phyloP scores from a whole-genome alignment of 1,140 invertebrate species.

The Holcopasites calliopsidis region DNA sequence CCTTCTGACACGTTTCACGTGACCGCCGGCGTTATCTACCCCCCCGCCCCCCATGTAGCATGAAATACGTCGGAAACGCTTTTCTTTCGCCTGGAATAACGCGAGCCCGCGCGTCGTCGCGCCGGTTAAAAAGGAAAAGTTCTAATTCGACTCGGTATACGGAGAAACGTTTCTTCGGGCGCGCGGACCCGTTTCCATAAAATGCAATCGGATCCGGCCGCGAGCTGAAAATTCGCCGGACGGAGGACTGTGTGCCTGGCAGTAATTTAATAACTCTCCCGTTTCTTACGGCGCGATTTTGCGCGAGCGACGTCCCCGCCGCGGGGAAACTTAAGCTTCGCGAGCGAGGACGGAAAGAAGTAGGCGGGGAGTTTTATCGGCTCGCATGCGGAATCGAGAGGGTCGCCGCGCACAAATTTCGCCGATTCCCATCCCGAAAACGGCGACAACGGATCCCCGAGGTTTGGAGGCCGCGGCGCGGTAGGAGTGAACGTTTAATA shows the following conservation, averaged over 20 bases:
- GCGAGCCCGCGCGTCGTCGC: constrained; percentile 46
- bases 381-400: constrained; percentile 19
- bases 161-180: not conserved
- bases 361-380: constrained; percentile 39
- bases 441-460: constrained; percentile 56
- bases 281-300: too few species aligned
- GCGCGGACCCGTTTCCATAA: not conserved
- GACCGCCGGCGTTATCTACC: constrained; percentile 61
- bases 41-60: constrained; percentile 28
- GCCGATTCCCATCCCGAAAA: constrained; percentile 50
- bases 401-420: constrained; percentile 50
- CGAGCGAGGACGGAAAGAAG: not conserved
- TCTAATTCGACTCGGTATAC: not conserved
- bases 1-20: constrained; percentile 65
- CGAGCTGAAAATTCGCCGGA: constrained; percentile 30
- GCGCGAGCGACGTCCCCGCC: too few species aligned
- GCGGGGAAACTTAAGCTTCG: constrained; percentile 10
- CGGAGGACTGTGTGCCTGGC: constrained; percentile 5
- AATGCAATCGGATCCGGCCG: constrained; percentile 11
- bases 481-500: constrained; percentile 66
- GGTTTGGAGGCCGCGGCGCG: constrained; percentile 31
- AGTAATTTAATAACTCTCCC: constrained; percentile 68
- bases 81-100: constrained; percentile 61
- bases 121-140: not conserved
- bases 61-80: constrained; percentile 65